Evolutionary conservation across 2,888 invertebrate species (phyloP), one percentile per base, ranked within the genome.

Genomic region (Mythimna ferrago): DNA sequence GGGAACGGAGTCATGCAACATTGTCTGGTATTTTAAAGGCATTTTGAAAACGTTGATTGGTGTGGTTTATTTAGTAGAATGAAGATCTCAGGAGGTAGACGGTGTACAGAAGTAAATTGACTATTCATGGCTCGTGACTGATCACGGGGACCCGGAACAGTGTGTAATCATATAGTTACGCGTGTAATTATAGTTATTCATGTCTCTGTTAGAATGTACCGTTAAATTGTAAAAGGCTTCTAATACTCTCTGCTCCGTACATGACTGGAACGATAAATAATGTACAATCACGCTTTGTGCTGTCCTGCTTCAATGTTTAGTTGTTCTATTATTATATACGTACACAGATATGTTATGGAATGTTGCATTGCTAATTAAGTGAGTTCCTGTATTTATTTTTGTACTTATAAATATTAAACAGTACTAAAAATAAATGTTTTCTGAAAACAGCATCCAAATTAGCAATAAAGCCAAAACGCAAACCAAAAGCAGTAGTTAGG

Each of bases 141-240:
- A 86, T 87, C 80, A 82, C 79, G 83, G 82, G 82, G 82, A 79
- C 82, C 84, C 86, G 84, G 86, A 88, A 92, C 92, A 91, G 91
- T 92, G 88, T 89, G 83, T 90, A 89, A 85, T 87, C 91, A 88
- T 92, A 89, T 92, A 93, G 92, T 93, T 90, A 92, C 78, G 81
- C 77, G 80, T 83, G 75, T 82, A 84, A 85, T 87, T 76, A 81
- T 81, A 71, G 71, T 80, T 80, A 84, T 89, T 87, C 80, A 83
- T 66, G 69, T 74, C 66, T 67, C 57, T 85, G 61, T 75, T 76
- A 72, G 71, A 53, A 73, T 67, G 63, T 71, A 51, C 76, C 76
- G 82, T 79, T 85, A 82, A 66, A 83, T 83, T 83, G 79, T 81
- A 75, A 76, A 79, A 81, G 21, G 72, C 76, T 70, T 79, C 57